Evolutionary conservation across 2,113 vertebrate species (phyloP), one percentile per base, ranked within the genome.

Genomic region (Pterophyllum scalare): DNA sequence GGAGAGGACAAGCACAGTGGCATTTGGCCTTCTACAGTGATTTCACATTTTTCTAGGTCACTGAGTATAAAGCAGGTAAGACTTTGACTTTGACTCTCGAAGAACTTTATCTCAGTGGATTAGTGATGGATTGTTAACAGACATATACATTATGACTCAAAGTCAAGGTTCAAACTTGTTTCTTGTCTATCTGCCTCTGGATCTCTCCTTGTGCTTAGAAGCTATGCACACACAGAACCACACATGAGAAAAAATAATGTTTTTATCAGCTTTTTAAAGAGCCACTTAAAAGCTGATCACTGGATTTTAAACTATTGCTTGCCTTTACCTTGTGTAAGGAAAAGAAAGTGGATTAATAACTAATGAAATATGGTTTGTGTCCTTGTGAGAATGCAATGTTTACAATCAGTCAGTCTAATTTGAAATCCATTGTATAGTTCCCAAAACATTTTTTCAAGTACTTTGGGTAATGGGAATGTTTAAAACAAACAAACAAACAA

Each of bases 1-100:
- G 26, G 43, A 49, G 46, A 62, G 20, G n/a, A 77, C 33, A 20
- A 35, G 22, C 19, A 4, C 15, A 9, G 43, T 1, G 2, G 65
- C 46, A 62, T 74, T 72, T 79, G 6, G 43, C 59, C 61, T 35
- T 74, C n/a, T 22, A 58, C 31, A 58, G 28, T 19, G 31, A 64
- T 46, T 67, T 59, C 49, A 56, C 12, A 31, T 81, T 84, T 67
- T 80, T 77, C 40, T 65, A 58, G 86, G 83, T 88, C 85, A 86
- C 62, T 35, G 57, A 81, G 77, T 86, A 87, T 92, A 88, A 92
- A 89, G 70, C 70, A 87, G 59, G 40, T 43, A 57, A 92, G 92
- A 94, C 93, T 94, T 93, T 94, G 92, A 87, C 91, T 87, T 85
- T 46, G 67, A 91, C 82, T 64, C 65, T 88, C 81, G 65, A 90